Conservation (phyloP, 2,797 vertebrate species). For the Austrolebias charrua region DNA sequence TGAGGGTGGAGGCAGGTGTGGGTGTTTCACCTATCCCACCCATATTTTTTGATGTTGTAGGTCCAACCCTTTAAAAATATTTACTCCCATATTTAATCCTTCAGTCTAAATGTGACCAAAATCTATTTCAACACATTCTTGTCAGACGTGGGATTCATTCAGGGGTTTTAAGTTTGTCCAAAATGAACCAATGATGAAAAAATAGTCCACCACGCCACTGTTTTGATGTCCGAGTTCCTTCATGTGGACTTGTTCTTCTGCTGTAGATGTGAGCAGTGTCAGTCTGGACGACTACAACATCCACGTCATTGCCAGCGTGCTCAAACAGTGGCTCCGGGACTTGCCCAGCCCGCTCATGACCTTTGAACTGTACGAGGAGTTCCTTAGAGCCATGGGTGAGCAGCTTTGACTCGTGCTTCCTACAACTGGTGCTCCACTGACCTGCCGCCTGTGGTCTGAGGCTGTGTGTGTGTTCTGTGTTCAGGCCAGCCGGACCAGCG, state of each 20-base stretch:
- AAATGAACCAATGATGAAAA: too few species aligned
- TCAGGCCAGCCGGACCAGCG: constrained; percentile 92
- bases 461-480: constrained; percentile 10
- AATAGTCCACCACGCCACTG: too few species aligned
- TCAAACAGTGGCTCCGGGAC: constrained; percentile 98
- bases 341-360: constrained; percentile 98
- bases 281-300: constrained; percentile 98
- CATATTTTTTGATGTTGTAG: too few species aligned
- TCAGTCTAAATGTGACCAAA: too few species aligned
- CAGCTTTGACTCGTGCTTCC: not conserved
- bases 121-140: too few species aligned
- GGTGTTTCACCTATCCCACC: too few species aligned
- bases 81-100: too few species aligned
- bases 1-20: too few species aligned
- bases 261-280: constrained; percentile 86
- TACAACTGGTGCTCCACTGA: not conserved
- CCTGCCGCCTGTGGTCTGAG: not conserved
- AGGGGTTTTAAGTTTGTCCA: too few species aligned
- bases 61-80: too few species aligned
- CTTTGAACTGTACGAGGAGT: constrained; percentile 97
- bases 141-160: too few species aligned
- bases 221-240: too few species aligned
- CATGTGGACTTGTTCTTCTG: not conserved
- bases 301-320: constrained; percentile 97
- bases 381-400: constrained; percentile 93